Conservation (phyloP, 1,140 invertebrate species). For the Drosophila lacteicornis region DNA sequence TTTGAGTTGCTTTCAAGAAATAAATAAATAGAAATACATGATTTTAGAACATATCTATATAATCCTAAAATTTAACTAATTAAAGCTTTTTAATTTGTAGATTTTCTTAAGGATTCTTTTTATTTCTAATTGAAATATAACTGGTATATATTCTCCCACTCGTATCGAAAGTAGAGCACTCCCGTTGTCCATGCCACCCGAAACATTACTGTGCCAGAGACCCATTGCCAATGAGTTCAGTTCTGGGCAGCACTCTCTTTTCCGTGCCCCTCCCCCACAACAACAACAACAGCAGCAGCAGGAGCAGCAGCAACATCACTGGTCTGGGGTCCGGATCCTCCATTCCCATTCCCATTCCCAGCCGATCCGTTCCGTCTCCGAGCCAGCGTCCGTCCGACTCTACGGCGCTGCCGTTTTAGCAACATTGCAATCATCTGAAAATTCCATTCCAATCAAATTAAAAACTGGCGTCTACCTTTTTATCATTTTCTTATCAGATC, state of each 20-base stretch:
- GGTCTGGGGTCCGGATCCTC: conserved; percentile 31
- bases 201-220: conserved; percentile 6
- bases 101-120: neutral
- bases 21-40: too few species aligned
- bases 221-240: conserved; percentile 52
- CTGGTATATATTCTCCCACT: neutral
- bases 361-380: conserved; percentile 30
- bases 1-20: too few species aligned
- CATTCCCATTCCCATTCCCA: conserved; percentile 10
- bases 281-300: neutral
- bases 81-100: neutral
- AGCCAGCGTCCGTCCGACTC: conserved; percentile 30
- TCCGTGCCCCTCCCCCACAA: conserved; percentile 25
- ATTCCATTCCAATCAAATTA: conserved; percentile 85
- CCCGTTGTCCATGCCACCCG: neutral
- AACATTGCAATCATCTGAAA: conserved; percentile 84
- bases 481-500: conserved; percentile 85
- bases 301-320: conserved; percentile 12
- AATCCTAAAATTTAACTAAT: neutral
- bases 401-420: conserved; percentile 80
- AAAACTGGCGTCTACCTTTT: conserved; percentile 85
- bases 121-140: neutral
- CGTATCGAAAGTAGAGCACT: conserved; percentile 1
- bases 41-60: neutral
- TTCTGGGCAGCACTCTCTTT: conserved; percentile 31